A percentile compares a stretch with the other conserved stretches of the same genome.
Conservation (phyloP, 1,140 invertebrate genomes). For the Bicyclus anynana region DNA sequence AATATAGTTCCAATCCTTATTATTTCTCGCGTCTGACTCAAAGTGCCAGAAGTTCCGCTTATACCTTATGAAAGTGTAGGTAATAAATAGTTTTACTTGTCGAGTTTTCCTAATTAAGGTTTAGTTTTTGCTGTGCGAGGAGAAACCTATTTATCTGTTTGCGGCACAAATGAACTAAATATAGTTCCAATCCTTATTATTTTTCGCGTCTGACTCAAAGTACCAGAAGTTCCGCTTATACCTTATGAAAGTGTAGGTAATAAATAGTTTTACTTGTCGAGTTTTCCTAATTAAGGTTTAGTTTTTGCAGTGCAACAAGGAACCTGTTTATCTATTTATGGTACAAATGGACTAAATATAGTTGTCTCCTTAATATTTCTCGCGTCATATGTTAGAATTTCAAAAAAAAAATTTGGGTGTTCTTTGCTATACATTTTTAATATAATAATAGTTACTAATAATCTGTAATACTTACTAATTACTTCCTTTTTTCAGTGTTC, state of each 20-base stretch:
- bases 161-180: conserved; percentile 71
- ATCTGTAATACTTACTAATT: no score
- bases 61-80: conserved; percentile 27
- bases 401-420: no score
- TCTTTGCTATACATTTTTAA: no score
- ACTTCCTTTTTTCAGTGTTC: no score
- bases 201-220: conserved; percentile 57
- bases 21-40: conserved; percentile 65
- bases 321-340: conserved; percentile 76
- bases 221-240: conserved; percentile 50
- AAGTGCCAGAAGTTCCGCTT: conserved; percentile 50
- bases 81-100: conserved; percentile 12
- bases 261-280: conserved; percentile 8
- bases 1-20: conserved; percentile 71
- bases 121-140: no score
- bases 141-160: conserved; percentile 48
- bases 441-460: no score
- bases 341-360: conserved; percentile 72
- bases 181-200: conserved; percentile 72
- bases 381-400: no score
- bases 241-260: conserved; percentile 23
- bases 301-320: no score
- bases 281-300: neutral
- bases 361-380: conserved; percentile 69
- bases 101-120: neutral